Base-by-base conservation (phyloP, 1,140 invertebrate genomes). In the Drosophila arawakana region DNA sequence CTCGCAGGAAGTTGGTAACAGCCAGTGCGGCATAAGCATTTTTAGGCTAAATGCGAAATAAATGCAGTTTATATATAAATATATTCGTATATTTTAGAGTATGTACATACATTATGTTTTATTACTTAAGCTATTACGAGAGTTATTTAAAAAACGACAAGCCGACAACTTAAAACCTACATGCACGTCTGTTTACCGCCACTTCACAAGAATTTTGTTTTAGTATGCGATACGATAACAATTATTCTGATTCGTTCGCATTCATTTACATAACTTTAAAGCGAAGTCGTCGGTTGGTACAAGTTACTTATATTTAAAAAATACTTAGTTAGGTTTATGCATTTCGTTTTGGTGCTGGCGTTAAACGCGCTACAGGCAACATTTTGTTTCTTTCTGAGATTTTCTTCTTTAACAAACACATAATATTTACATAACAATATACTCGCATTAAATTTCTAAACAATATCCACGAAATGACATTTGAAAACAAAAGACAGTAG, bases 91-190 rank as follows among this genome's bases (percentile, higher is more conserved):
- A 65, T 63, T 25, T 69, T 63, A 47, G 60, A 41, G 25, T 46
- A 61, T 68, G 76, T 80, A 54, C 49, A 80, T 70, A 77, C 81
- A 73, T 68, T 57, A 70, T 49, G 55, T 59, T 88, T 86, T 86
- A 86, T 88, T 88, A 68, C 82, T 82, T 86, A 86, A 86, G 69
- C 79, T 69, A 82, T 88, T 79, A 86, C 68, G 72, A 86, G 69
- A 69, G 74, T 72, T 30, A 0, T 30, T 85, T 81, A 76, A 85
- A 78, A 76, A 78, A 70, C 73, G 58, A 84, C 61, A 75, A 55
- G 61, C 60, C 58, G 68, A 89, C 84, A 90, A 90, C 74, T 89
- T 89, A 85, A 90, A 84, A 73, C 75, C 80, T 81, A 79, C 74
- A 81, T 84, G 81, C 84, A 89, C 80, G 81, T 89, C 62, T 88